These are phyloP conservation scores for Halesus radiatus DNA, from an alignment of 1,140 invertebrate species.

Conservation along the genomic window DNA sequence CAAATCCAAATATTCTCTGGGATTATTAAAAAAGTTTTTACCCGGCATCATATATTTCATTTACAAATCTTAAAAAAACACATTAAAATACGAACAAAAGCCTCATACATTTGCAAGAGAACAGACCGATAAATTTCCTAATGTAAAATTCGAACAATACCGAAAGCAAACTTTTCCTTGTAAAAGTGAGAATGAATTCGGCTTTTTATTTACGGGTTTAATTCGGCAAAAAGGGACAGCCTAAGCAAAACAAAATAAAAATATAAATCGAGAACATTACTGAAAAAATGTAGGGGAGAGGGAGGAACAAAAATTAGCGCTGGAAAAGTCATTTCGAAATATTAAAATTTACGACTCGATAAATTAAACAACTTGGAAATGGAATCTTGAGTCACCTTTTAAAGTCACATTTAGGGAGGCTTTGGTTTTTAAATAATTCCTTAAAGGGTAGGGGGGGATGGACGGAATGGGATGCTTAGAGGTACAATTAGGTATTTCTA, in stretches of 20 bases:
- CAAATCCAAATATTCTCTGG: no score
- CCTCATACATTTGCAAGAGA: slow-evolving; percentile 24
- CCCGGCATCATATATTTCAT: slow-evolving; percentile 10
- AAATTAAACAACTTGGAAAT: slow-evolving; percentile 35
- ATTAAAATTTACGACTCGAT: slow-evolving; percentile 50
- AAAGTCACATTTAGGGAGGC: background rate
- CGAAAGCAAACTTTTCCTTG: slow-evolving; percentile 46
- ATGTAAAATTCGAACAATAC: slow-evolving; percentile 21
- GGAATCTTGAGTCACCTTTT: slow-evolving; percentile 30
- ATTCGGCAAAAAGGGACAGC: slow-evolving; percentile 45
- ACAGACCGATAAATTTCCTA: slow-evolving; percentile 39
- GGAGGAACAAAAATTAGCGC: slow-evolving; percentile 51
- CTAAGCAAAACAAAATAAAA: slow-evolving; percentile 38
- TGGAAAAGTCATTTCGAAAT: slow-evolving; percentile 52
- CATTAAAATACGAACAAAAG: slow-evolving; percentile 17
- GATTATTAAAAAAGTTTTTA: slow-evolving; percentile 27
- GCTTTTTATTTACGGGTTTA: slow-evolving; percentile 54
- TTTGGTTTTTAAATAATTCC: slow-evolving; percentile 5
- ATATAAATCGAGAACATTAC: slow-evolving; percentile 1
- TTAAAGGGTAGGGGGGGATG: background rate
- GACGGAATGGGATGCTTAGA: background rate
- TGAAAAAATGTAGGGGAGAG: background rate
- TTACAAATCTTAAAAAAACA: slow-evolving; percentile 12
- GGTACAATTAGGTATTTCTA: no score
- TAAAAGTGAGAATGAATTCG: slow-evolving; percentile 43